Evolutionary conservation across 1,140 invertebrate genomes (phyloP).

Genomic region (Lepidurus arcticus): DNA sequence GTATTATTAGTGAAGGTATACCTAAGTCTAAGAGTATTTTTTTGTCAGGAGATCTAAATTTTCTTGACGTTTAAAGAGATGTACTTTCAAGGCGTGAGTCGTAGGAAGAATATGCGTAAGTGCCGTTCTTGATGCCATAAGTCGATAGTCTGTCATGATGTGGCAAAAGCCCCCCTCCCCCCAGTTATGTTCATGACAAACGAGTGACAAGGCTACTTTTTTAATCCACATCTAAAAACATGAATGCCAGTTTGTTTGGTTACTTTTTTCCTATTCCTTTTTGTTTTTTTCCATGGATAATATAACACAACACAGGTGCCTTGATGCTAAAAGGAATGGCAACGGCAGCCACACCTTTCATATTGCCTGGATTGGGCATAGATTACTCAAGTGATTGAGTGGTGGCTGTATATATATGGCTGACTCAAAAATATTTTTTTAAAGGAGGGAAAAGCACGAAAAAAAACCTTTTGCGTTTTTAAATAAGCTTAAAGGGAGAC

Average conservation of each 20-base stretch:
- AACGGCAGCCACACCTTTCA: constrained; percentile 5
- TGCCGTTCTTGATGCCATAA: no score
- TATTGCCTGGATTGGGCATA: background rate
- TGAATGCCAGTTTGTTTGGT: background rate
- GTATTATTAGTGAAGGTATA: no score
- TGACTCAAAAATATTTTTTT: background rate
- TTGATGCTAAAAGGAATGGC: background rate
- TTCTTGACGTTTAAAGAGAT: no score
- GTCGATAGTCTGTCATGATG: no score
- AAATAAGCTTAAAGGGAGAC: background rate
- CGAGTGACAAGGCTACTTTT: no score
- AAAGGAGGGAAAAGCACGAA: background rate
- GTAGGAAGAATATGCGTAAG: no score
- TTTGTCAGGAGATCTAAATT: no score
- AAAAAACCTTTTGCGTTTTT: background rate
- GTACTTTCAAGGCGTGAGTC: no score
- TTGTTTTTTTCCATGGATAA: background rate
- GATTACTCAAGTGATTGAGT: constrained; percentile 1
- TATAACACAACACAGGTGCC: background rate
- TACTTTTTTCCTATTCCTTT: background rate
- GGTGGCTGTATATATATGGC: background rate
- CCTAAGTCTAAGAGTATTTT: no score
- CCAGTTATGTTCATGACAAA: no score
- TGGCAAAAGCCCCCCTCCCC: no score
- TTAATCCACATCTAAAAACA: no score